Evolutionary conservation across 2,797 vertebrate genomes (phyloP).

Genomic region (Austrolebias charrua): DNA sequence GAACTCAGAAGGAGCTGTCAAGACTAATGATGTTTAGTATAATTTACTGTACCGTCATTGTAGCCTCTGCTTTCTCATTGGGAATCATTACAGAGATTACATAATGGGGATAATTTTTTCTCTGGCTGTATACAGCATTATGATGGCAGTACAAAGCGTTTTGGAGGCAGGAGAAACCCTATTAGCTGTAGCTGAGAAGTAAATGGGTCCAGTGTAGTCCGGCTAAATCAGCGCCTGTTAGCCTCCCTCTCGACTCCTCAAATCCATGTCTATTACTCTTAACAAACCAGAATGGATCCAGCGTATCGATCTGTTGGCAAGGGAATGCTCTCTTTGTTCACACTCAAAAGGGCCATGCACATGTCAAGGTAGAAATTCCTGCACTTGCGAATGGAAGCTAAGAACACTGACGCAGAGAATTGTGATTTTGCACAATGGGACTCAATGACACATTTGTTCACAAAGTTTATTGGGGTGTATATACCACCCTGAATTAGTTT

Average conservation of each 20-base stretch:
- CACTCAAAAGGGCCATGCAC: constrained; percentile 5
- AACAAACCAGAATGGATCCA: constrained; percentile 76
- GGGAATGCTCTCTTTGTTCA: constrained; percentile 61
- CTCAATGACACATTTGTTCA: neutral
- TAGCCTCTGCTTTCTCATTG: constrained; percentile 65
- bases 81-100: constrained; percentile 71
- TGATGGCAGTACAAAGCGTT: constrained; percentile 55
- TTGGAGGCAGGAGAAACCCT: constrained; percentile 50
- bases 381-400: neutral
- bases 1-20: constrained; percentile 58
- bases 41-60: constrained; percentile 64
- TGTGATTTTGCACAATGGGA: neutral
- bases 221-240: constrained; percentile 58
- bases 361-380: constrained; percentile 4
- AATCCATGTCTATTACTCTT: constrained; percentile 74
- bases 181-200: constrained; percentile 57
- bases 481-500: too few relatives aligned
- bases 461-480: neutral
- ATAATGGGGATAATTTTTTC: constrained; percentile 72
- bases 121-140: constrained; percentile 30
- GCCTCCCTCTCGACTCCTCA: constrained; percentile 45
- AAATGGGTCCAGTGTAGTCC: constrained; percentile 59
- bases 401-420: neutral
- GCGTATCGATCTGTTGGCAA: constrained; percentile 67
- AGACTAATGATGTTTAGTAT: constrained; percentile 71